A percentile compares a stretch with the other conserved stretches of the same genome.
Evolutionary conservation across 2,113 vertebrate genomes (phyloP).

Genomic region (Scortum barcoo): DNA sequence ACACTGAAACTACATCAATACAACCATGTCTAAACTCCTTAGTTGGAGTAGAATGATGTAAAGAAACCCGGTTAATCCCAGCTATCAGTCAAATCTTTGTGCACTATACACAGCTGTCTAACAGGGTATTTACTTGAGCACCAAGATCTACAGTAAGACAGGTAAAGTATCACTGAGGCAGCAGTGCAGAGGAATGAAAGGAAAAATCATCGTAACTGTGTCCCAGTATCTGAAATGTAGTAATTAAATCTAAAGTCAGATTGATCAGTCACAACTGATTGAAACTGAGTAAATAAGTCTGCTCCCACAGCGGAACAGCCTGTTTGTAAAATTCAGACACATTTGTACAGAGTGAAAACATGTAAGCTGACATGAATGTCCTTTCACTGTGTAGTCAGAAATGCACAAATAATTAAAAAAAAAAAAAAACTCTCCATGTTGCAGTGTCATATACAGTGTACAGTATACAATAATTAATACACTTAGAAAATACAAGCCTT

Average conservation of each 20-base stretch:
- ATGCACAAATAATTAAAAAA: background rate
- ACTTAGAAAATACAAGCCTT: background rate
- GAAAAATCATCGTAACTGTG: background rate
- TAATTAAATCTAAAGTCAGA: constrained; percentile 10
- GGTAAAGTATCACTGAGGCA: background rate
- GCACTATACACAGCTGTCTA: background rate
- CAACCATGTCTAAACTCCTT: background rate
- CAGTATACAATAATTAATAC: background rate
- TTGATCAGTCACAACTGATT: background rate
- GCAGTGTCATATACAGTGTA: background rate
- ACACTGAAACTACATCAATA: background rate
- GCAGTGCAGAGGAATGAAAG: background rate
- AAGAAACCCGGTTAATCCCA: background rate
- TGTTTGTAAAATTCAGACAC: background rate
- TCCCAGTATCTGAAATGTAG: background rate
- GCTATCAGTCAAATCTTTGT: background rate
- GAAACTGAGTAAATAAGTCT: background rate
- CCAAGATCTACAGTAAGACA: background rate
- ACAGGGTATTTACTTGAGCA: background rate
- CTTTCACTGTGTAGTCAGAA: background rate
- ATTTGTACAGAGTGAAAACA: background rate
- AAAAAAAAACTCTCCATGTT: background rate
- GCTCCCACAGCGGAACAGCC: constrained; percentile 1
- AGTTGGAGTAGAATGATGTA: background rate
- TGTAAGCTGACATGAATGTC: background rate